Percentiles rank a stretch among this genome's conserved stretches.
These are phyloP conservation scores for Phocides pigmalion DNA, from an alignment of 1,140 invertebrate genomes.

Conservation along the genomic window DNA sequence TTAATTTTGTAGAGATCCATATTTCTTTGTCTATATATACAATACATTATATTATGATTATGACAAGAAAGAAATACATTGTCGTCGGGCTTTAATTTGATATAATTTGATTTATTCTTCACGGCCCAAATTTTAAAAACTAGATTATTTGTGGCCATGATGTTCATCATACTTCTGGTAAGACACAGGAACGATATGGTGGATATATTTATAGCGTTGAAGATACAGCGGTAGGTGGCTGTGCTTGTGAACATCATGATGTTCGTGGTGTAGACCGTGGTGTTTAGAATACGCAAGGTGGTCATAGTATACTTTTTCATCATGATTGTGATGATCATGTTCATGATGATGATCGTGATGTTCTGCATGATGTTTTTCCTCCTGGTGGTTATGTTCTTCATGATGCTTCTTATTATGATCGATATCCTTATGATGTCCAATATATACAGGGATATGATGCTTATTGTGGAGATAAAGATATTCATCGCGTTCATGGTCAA, in stretches of 20 bases:
- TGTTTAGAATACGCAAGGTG: not conserved
- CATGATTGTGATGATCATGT: conserved; percentile 1
- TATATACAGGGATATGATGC: not conserved
- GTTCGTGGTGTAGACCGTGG: not conserved
- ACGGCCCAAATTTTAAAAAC: not conserved
- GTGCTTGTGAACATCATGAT: conserved; percentile 3
- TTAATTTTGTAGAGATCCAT: too few species aligned
- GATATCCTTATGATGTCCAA: not conserved
- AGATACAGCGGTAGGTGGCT: not conserved
- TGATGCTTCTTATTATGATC: not conserved
- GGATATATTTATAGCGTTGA: not conserved
- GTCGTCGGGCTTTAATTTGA: not conserved
- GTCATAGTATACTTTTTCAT: not conserved
- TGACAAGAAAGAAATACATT: not conserved
- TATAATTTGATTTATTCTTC: not conserved
- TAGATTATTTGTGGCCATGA: not conserved
- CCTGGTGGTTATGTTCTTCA: conserved; percentile 7
- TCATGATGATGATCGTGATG: not conserved
- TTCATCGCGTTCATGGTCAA: not conserved
- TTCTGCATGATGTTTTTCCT: conserved; percentile 10
- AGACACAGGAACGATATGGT: not conserved
- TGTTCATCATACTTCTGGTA: not conserved
- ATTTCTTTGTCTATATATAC: too few species aligned
- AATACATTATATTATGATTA: not conserved
- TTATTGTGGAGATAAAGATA: conserved; percentile 1